Base-by-base conservation (phyloP, 1,140 invertebrate genomes). In the Psilanteris sp. region DNA sequence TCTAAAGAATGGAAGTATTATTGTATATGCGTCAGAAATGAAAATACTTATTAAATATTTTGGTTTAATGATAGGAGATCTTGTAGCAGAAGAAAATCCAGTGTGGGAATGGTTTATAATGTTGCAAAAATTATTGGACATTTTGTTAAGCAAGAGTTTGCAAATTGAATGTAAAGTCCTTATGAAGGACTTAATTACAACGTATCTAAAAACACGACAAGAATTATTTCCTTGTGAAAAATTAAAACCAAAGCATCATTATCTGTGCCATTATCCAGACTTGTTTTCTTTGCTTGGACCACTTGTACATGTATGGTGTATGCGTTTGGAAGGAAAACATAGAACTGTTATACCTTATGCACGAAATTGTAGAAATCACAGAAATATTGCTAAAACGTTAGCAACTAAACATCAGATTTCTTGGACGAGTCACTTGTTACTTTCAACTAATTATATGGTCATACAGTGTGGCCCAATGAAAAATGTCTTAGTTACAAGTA, bases 171-270 rank as follows among this genome's bases (percentile, higher is more conserved):
- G 39, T 27, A 10, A 43, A 5, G 14, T 11, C 1, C 8, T 27
- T 13, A 27, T 43, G 14, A 2, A 11, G 8, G 13, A 24, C 1
- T 27, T 43, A 27, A 15, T 9, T 15, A 26, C 22, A n/a, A 2
- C 8, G 4, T 43, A 43, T 18, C 14, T 43, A 14, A 26, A 26
- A 3, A 3, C 26, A 26, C 11, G 39, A 24, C 26, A 43, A 15
- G 39, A 43, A 43, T 20, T 43, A 27, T 43, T 43, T 43, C 15
- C 22, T 14, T 14, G 1, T 1, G 41, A 44, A 27, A 14, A 4
- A n/a, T 27, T 44, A 3, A 44, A 44, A 27, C 24, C 24, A 4
- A 44, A 44, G 8, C 24, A 44, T 29, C 41, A 44, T n/a, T 27
- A 15, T 15, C 0, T 44, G 9, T n/a, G 10, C 4, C n/a, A n/a